Conservation (phyloP, 2,797 vertebrate genomes). For the Sebastes minor region DNA sequence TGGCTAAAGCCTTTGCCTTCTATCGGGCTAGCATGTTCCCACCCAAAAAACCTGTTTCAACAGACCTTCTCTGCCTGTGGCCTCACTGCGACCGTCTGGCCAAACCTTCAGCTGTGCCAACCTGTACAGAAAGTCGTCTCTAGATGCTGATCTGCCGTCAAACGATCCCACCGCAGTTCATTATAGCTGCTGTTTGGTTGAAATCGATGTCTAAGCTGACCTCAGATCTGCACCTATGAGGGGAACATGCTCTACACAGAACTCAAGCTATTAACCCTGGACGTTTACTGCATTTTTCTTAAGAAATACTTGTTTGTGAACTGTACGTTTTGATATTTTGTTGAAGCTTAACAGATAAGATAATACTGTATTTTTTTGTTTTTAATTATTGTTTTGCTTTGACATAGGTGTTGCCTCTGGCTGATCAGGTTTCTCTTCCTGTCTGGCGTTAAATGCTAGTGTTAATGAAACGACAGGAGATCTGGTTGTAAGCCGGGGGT, state of each 20-base stretch:
- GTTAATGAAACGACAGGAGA: constrained; percentile 35
- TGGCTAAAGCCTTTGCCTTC: constrained; percentile 65
- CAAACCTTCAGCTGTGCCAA: constrained; percentile 78
- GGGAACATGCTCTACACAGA: constrained; percentile 55
- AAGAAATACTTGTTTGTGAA: constrained; percentile 70
- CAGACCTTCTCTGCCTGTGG: constrained; percentile 73
- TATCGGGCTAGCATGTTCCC: constrained; percentile 72
- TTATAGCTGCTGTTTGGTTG: constrained; percentile 13
- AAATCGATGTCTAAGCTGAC: constrained; percentile 47
- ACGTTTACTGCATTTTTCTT: constrained; percentile 74
- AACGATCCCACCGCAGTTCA: constrained; percentile 22
- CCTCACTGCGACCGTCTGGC: constrained; percentile 69
- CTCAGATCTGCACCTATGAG: constrained; percentile 64
- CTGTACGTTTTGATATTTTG: constrained; percentile 73
- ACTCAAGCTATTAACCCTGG: constrained; percentile 67
- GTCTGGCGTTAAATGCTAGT: constrained; percentile 10
- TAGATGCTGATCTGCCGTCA: constrained; percentile 67
- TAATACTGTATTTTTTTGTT: constrained; percentile 56
- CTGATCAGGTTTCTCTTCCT: constrained; percentile 35
- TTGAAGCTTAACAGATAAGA: constrained; percentile 61
- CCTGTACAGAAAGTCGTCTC: constrained; percentile 64
- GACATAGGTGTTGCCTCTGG: constrained; percentile 44
- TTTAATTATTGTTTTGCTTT: constrained; percentile 45
- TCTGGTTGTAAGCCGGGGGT: constrained; percentile 38
- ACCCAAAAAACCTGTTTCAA: constrained; percentile 51